phyloP scores from a whole-genome alignment of 2,888 invertebrate species.

The Euproctis similis region DNA sequence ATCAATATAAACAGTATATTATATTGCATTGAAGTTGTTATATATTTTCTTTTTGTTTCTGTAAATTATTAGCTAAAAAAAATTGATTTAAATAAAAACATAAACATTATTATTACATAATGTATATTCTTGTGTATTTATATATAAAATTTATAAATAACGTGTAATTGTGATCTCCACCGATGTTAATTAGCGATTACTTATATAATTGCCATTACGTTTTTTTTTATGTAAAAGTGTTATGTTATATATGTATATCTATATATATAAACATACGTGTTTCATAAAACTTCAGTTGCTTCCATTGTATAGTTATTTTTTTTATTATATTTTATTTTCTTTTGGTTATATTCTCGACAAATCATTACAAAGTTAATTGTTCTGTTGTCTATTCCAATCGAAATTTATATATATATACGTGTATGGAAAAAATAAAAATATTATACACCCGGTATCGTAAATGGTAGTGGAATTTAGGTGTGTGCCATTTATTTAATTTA shows the following conservation, averaged over 20 bases:
- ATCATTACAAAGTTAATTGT: conserved; percentile 45
- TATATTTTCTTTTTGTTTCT: too few relatives aligned
- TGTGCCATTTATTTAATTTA: conserved; percentile 73
- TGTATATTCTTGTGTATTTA: conserved; percentile 76
- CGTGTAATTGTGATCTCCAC: conserved; percentile 75
- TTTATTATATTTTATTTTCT: conserved; percentile 42
- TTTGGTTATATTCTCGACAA: conserved; percentile 41
- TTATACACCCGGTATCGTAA: conserved; percentile 50
- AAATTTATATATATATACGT: too few relatives aligned
- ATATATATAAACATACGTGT: too few relatives aligned
- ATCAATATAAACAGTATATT: conserved; percentile 60
- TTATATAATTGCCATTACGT: conserved; percentile 74
- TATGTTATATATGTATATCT: conserved; percentile 40
- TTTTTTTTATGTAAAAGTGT: conserved; percentile 59
- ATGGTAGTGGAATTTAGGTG: conserved; percentile 61
- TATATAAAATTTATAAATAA: conserved; percentile 67
- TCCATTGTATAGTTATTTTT: conserved; percentile 62
- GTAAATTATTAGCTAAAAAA: conserved; percentile 57
- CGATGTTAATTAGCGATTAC: conserved; percentile 73
- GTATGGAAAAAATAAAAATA: conserved; percentile 29
- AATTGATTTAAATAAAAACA: too few relatives aligned
- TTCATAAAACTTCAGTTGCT: conserved; percentile 58
- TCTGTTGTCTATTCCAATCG: conserved; percentile 48
- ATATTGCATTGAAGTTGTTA: conserved; percentile 72
- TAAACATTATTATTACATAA: too few relatives aligned